These are phyloP conservation scores for Gopherus evgoodei DNA, from an alignment of 2,113 vertebrate genomes.

Conservation along the genomic window DNA sequence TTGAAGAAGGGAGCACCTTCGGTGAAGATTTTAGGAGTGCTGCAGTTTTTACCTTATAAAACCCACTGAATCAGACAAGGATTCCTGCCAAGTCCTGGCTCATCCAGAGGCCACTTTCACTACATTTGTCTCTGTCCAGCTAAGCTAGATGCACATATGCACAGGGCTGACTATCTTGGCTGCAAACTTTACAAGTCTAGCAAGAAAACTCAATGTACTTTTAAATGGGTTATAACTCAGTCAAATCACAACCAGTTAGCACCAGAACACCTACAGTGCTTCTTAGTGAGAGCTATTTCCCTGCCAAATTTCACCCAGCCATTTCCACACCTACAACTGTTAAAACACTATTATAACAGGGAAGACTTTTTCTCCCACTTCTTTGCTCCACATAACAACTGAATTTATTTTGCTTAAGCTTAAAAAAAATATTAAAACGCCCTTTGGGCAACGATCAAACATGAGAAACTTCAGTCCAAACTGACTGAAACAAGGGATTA, in stretches of 20 bases:
- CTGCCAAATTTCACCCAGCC: not conserved
- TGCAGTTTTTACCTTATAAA: not conserved
- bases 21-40: not conserved
- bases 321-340: not conserved
- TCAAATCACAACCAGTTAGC: not conserved
- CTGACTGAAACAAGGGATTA: not conserved
- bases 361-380: not conserved
- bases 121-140: not conserved
- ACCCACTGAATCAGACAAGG: not conserved
- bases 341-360: not conserved
- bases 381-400: not conserved
- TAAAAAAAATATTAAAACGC: not conserved
- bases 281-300: not conserved
- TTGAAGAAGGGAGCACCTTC: not conserved
- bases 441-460: not conserved
- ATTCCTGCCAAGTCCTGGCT: not conserved
- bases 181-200: not conserved
- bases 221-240: not conserved
- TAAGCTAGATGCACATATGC: not conserved
- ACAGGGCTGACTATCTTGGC: not conserved
- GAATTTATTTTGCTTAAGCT: not conserved
- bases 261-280: not conserved
- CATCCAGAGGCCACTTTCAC: not conserved
- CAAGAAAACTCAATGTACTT: not conserved
- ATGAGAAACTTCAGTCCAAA: not conserved